These are phyloP conservation scores for Brenthis ino DNA, from an alignment of 2,888 invertebrate genomes.

Conservation along the genomic window DNA sequence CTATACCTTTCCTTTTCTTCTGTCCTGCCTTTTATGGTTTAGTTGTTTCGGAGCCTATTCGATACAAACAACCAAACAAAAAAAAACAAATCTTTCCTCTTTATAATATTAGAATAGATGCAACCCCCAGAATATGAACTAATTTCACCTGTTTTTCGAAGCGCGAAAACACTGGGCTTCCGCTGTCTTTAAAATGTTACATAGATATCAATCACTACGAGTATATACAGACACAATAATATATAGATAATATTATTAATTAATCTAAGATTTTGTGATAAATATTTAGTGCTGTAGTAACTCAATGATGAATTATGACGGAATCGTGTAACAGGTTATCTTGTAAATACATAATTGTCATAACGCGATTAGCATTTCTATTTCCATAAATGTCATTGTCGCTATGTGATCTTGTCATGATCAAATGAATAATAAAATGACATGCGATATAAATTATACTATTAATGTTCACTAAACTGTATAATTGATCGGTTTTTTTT, in stretches of 20 bases:
- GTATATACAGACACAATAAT: neutral
- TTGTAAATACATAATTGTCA: conserved; percentile 27
- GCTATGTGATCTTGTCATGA: conserved; percentile 25
- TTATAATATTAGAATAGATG: too few species aligned
- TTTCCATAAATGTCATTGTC: conserved; percentile 23
- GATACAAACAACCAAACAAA: too few species aligned
- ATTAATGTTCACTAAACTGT: conserved; percentile 15
- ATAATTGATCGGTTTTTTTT: conserved; percentile 1
- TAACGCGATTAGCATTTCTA: conserved; percentile 12
- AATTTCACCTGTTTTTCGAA: too few species aligned
- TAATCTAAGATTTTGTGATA: neutral
- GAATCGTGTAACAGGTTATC: conserved; percentile 23
- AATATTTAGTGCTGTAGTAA: neutral
- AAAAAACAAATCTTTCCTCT: too few species aligned
- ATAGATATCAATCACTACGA: too few species aligned
- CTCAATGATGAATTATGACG: neutral
- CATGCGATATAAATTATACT: conserved; percentile 30
- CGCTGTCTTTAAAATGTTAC: too few species aligned
- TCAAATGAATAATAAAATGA: conserved; percentile 31
- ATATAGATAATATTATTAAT: neutral
- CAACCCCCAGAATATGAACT: too few species aligned
- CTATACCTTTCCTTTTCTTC: too few species aligned
- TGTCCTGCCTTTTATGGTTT: too few species aligned
- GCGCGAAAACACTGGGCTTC: too few species aligned
- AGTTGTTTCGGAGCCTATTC: too few species aligned